Evolutionary conservation across 2,797 vertebrate genomes (phyloP), one percentile per base, ranked within the genome.

Genomic region (Clamator glandarius): DNA sequence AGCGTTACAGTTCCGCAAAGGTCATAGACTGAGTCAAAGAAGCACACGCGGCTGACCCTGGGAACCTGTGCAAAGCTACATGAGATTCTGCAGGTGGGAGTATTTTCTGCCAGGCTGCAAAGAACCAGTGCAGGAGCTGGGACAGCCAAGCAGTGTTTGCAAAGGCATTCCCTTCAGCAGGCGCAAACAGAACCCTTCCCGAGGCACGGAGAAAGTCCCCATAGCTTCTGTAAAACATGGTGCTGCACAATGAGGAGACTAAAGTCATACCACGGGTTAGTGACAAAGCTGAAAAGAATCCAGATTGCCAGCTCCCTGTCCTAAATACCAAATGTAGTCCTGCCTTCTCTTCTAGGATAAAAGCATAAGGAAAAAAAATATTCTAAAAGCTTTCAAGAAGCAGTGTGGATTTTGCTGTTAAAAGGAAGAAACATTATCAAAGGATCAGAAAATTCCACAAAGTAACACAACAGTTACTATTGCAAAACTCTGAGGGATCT

Each of bases 241-340:
- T 36, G 74, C 70, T 86, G 77, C 10, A 44, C 69, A 28, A 19
- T 0, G 24, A 80, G 87, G 17, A 95, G 90, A 95, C 83, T 90
- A 73, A 95, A 95, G 90, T 3, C 80, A 23, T 18, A 31, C 55
- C 88, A 92, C 0, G 29, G 80, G 90, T 50, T 89, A 31, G 93
- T 96, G 96, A 96, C 95, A 95, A 64, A 95, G 95, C 94, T 75
- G 90, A 68, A 90, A 94, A 95, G 95, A 94, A 96, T 95, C 90
- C 93, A 83, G 84, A 93, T 7, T 77, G 93, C 88, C 88, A 90
- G 93, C 93, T 95, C 95, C 93, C 90, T 94, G 93, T 83, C 94
- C 96, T 90, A 93, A 95, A 95, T 96, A 95, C 93, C 92, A 90
- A 73, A 77, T 82, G 80, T 15, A 83, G 92, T 83, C 88, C 93